Evolutionary conservation across 2,888 invertebrate genomes (phyloP).

Genomic region (Trachelus stipa): DNA sequence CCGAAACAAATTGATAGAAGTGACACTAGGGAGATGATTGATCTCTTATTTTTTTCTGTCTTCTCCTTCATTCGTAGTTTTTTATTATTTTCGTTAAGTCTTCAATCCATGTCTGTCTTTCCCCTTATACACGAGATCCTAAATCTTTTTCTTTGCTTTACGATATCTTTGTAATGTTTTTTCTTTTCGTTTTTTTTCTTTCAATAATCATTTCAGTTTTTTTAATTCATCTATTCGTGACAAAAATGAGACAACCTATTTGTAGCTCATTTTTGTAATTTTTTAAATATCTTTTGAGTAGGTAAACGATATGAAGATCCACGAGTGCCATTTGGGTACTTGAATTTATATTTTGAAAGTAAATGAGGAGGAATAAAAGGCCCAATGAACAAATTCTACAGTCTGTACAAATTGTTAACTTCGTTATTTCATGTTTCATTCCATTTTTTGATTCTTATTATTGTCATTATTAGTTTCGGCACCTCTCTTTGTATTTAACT

Average conservation of each 20-base stretch:
- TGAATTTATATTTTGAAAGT: neutral
- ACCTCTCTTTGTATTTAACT: neutral
- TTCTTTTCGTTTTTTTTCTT: neutral
- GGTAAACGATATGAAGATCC: neutral
- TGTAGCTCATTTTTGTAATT: neutral
- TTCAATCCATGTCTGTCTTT: neutral
- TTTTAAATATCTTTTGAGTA: neutral
- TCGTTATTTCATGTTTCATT: neutral
- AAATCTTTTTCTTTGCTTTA: neutral
- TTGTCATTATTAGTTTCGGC: neutral
- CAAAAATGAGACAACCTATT: neutral
- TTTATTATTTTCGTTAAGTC: neutral
- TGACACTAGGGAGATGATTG: neutral
- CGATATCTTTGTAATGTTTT: neutral
- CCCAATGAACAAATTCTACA: neutral
- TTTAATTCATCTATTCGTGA: neutral
- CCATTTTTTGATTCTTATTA: neutral
- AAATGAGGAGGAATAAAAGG: neutral
- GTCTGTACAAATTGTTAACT: neutral
- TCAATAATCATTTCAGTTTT: too few species aligned
- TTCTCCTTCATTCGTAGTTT: neutral
- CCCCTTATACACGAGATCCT: neutral
- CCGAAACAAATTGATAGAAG: neutral
- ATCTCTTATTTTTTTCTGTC: neutral
- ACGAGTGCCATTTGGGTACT: neutral